Base-by-base conservation (phyloP, 2,797 vertebrate genomes). In the Neoniphon sammara region DNA sequence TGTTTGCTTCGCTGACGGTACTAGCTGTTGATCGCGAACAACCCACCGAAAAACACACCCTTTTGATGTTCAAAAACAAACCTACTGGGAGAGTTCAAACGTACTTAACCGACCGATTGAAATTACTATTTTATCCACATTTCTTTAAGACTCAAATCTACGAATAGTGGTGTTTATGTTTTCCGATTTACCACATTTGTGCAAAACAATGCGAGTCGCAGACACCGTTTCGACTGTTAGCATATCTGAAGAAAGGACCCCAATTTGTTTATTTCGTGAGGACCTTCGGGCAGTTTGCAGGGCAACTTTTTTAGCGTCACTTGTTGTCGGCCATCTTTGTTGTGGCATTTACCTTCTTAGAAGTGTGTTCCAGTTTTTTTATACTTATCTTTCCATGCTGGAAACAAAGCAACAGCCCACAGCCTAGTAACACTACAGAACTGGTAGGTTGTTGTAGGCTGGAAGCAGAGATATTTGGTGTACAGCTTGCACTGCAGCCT, bases 241-340 rank as follows among this genome's bases (percentile, higher is more conserved):
- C 88, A 44, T 70, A 39, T 65, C 42, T 60, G 67, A 17, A 76
- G 34, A 70, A 78, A 93, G 92, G 92, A 92, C 91, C 91, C 90
- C 89, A 87, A 90, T 86, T 90, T 93, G 91, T 93, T 93, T 92
- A 92, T 93, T 90, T 92, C 90, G 68, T 34, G 0, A 92, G 91
- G 93, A 91, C 93, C 93, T 87, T 87, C 93, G 91, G 94, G 94
- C 94, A 89, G 18, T 66, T 30, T 34, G 2, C 14, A 17, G 85
- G 87, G 69, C 91, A 85, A 0, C 83, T 54, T 7, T 54, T 34
- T 17, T 5, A 23, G 17, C 9, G 83, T 80, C 80, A 62, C 4
- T 18, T 21, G 0, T n/a, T 15, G 47, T 20, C 78, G n/a, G 86
- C 87, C 91, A 77, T 81, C 23, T 27, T 76, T 59, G 49, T 66